phyloP scores from a whole-genome alignment of 2,888 invertebrate species.

The Chalcosyrphus nemorum region DNA sequence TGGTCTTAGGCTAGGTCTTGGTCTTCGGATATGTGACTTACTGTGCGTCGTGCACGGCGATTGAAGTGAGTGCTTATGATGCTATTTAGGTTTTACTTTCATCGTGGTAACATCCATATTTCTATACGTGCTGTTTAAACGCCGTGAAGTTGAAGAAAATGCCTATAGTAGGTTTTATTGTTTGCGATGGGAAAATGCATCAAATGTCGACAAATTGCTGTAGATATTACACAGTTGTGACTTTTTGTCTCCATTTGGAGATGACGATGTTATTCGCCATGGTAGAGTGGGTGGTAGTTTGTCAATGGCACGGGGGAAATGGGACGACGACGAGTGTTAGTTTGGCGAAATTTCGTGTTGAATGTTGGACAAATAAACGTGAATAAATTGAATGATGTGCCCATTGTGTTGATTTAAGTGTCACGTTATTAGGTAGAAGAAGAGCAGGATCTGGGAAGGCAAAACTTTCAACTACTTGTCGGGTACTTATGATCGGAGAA shows the following conservation, averaged over 20 bases:
- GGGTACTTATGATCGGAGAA: background rate
- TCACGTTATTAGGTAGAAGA: constrained; percentile 2
- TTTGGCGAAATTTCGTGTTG: constrained; percentile 5
- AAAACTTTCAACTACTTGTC: constrained; percentile 15
- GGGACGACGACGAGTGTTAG: background rate
- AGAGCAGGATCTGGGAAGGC: background rate
- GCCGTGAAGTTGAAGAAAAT: constrained; percentile 32
- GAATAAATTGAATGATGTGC: background rate
- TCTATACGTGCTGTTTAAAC: constrained; percentile 30
- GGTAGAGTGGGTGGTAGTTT: constrained; percentile 49
- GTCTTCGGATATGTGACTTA: constrained; percentile 12
- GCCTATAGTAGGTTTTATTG: constrained; percentile 54
- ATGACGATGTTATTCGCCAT: constrained; percentile 19
- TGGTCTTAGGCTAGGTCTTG: background rate
- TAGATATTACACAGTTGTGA: constrained; percentile 62
- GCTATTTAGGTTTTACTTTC: constrained; percentile 71
- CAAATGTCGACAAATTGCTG: constrained; percentile 69
- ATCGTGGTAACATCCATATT: constrained; percentile 57
- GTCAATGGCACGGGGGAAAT: constrained; percentile 3
- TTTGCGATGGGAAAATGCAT: constrained; percentile 64
- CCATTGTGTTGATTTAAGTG: constrained; percentile 1
- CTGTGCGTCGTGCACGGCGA: background rate
- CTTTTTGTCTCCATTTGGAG: constrained; percentile 29
- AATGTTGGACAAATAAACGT: background rate
- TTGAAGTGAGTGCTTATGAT: constrained; percentile 42